A percentile compares a stretch with the other conserved stretches of the same genome.
Conservation (phyloP, 2,797 vertebrate species). For the Cryptoblepharus egeriae region DNA sequence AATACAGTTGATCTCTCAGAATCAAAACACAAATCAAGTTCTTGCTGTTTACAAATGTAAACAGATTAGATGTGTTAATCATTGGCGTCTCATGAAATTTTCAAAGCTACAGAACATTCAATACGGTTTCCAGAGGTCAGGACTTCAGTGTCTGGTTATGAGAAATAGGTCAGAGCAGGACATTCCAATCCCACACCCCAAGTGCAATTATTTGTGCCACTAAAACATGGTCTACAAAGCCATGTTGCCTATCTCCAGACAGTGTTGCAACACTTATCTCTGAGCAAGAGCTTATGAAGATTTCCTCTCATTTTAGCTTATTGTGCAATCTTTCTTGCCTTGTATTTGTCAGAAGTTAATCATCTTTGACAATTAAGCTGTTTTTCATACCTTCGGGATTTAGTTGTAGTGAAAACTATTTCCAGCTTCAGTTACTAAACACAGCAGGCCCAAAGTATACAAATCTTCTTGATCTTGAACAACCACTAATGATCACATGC, state of each 20-base stretch:
- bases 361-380: conserved; percentile 46
- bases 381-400: conserved; percentile 39
- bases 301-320: conserved; percentile 41
- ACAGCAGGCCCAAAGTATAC: not conserved
- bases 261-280: conserved; percentile 22
- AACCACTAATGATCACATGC: fast-evolving
- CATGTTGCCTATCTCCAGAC: not conserved
- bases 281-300: not conserved
- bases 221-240: not conserved
- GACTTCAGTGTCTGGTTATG: not conserved
- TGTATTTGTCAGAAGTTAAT: conserved; percentile 19
- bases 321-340: conserved; percentile 42
- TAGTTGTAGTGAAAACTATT: conserved; percentile 8
- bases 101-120: not conserved
- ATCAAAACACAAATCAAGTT: too few relatives aligned
- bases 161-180: not conserved
- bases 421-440: not conserved
- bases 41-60: too few relatives aligned
- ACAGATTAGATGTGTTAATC: too few relatives aligned
- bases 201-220: not conserved
- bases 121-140: too few relatives aligned
- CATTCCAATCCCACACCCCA: not conserved
- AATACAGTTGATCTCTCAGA: too few relatives aligned
- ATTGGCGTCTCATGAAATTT: too few relatives aligned
- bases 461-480: not conserved